phyloP scores from a whole-genome alignment of 2,888 invertebrate genomes.

The Tiliacea citrago region DNA sequence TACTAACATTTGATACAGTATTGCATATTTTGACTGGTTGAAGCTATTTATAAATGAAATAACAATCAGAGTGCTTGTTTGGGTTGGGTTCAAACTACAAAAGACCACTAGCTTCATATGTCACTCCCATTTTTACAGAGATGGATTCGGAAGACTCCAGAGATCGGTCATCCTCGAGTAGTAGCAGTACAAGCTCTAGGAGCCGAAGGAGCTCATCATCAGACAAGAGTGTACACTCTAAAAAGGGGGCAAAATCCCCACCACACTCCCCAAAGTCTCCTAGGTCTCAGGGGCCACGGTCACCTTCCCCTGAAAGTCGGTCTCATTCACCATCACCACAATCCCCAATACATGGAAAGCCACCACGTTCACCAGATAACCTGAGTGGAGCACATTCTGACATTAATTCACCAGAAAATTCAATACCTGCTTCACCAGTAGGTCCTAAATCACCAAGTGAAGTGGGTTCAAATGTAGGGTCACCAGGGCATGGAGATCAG shows the following conservation, averaged over 20 bases:
- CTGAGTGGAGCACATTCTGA: slow-evolving; percentile 86
- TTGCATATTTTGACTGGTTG: slow-evolving; percentile 66
- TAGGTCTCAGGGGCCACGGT: slow-evolving; percentile 75
- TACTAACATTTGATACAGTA: slow-evolving; percentile 70
- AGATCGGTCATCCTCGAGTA: slow-evolving; percentile 88
- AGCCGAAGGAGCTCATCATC: slow-evolving; percentile 86
- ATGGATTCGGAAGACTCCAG: slow-evolving; percentile 92
- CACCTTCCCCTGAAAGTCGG: slow-evolving; percentile 78
- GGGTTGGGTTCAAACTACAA: slow-evolving; percentile 66
- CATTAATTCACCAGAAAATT: slow-evolving; percentile 88
- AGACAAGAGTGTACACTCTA: slow-evolving; percentile 81
- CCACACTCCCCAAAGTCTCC: slow-evolving; percentile 71
- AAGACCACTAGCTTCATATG: slow-evolving; percentile 65
- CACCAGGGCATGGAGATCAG: slow-evolving; percentile 77
- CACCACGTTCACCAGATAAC: slow-evolving; percentile 81
- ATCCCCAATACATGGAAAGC: slow-evolving; percentile 70
- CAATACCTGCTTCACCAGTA: slow-evolving; percentile 81
- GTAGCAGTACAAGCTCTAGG: slow-evolving; percentile 87
- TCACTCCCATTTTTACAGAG: slow-evolving; percentile 79
- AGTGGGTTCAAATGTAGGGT: slow-evolving; percentile 75
- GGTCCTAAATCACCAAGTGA: slow-evolving; percentile 87
- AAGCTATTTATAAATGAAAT: slow-evolving; percentile 68
- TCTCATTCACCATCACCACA: slow-evolving; percentile 78
- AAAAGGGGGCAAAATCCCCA: slow-evolving; percentile 83
- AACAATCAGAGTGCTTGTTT: slow-evolving; percentile 74